A percentile compares a stretch with the other conserved stretches of the same genome.
Evolutionary conservation across 37 sponge, comb jelly and placozoan species (phyloP).

Genomic region (Aplysina aerophoba): DNA sequence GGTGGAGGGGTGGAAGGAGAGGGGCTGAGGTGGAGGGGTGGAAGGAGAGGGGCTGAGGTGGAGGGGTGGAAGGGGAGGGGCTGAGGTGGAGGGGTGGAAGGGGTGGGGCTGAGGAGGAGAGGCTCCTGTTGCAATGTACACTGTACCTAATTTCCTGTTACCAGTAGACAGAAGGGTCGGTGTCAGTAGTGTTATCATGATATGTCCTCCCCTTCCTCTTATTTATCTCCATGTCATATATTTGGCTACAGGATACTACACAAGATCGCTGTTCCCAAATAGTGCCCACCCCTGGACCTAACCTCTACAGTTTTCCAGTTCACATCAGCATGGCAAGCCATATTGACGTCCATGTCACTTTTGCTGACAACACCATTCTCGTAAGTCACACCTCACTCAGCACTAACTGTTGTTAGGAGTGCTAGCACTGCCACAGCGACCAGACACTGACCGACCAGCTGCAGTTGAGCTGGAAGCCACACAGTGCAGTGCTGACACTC

Average conservation of each 20-base stretch:
- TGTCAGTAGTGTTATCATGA: too few relatives aligned
- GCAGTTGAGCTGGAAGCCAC: too few relatives aligned
- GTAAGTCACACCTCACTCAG: too few relatives aligned
- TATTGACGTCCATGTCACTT: neutral
- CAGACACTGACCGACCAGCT: neutral
- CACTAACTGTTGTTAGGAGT: too few relatives aligned
- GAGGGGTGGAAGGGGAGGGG: neutral
- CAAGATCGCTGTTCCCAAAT: neutral
- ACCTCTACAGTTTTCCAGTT: too few relatives aligned
- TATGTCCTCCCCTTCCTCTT: neutral
- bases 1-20: neutral
- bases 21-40: slow-evolving; percentile 9
- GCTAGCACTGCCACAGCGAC: too few relatives aligned
- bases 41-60: too few relatives aligned
- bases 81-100: neutral
- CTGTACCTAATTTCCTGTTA: too few relatives aligned
- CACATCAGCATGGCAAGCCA: neutral
- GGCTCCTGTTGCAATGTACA: neutral
- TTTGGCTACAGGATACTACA: neutral
- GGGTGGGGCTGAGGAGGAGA: too few relatives aligned
- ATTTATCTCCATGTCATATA: neutral
- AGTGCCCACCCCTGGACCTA: neutral
- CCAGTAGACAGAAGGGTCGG: too few relatives aligned
- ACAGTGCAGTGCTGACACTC: neutral
- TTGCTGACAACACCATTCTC: slow-evolving; percentile 10